Evolutionary conservation across 1,140 invertebrate genomes (phyloP).

Genomic region (Aphis gossypii): DNA sequence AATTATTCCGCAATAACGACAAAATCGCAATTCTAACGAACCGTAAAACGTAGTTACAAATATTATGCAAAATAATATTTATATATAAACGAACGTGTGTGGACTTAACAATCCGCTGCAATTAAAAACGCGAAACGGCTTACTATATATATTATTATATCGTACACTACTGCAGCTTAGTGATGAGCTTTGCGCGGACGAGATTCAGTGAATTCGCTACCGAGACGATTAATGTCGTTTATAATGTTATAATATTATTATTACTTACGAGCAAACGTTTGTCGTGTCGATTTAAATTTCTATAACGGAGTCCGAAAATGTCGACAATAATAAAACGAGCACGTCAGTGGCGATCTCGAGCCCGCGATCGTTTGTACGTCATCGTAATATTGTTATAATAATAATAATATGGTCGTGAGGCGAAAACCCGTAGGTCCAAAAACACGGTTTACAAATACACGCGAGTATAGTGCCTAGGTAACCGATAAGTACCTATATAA

Average conservation of each 20-base stretch:
- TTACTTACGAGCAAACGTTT: background rate
- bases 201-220: background rate
- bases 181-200: too few species aligned
- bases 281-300: background rate
- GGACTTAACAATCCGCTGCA: background rate
- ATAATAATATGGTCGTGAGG: too few species aligned
- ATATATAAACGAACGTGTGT: background rate
- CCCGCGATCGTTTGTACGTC: background rate
- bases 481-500: background rate
- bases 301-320: background rate
- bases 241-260: background rate
- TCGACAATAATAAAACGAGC: background rate
- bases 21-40: background rate
- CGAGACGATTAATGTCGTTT: background rate
- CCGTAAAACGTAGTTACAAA: background rate
- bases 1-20: background rate
- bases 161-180: background rate
- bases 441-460: background rate
- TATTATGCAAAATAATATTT: background rate
- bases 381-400: too few species aligned
- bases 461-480: too few species aligned
- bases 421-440: too few species aligned
- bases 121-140: background rate
- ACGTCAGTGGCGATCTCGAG: background rate
- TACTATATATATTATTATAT: background rate